phyloP scores from a whole-genome alignment of 2,113 vertebrate species.

The Oreochromis tanganicae region DNA sequence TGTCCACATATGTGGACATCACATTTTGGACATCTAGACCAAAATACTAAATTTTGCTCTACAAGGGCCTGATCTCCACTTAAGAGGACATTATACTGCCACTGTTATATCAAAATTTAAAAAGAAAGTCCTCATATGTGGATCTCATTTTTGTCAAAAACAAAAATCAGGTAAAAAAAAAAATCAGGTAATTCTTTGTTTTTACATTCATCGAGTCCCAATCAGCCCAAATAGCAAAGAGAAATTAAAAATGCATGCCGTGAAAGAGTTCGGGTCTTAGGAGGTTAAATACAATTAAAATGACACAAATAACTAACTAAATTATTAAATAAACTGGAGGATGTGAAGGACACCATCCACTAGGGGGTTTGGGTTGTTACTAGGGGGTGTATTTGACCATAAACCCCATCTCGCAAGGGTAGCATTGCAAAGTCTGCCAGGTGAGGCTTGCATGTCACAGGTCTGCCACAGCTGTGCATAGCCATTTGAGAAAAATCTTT shows the following conservation, averaged over 20 bases:
- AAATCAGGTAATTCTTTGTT: background rate
- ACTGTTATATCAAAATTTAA: background rate
- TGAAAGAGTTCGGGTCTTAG: background rate
- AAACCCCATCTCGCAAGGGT: background rate
- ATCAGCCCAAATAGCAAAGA: background rate
- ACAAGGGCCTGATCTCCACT: background rate
- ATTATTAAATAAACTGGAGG: background rate
- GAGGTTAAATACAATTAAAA: background rate
- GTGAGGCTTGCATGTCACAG: background rate
- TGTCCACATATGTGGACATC: too few species aligned
- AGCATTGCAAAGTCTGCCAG: background rate
- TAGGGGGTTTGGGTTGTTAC: background rate
- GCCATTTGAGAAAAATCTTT: background rate
- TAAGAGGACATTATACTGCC: background rate
- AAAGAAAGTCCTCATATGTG: background rate
- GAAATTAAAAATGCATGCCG: background rate
- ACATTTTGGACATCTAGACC: background rate
- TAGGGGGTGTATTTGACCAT: background rate
- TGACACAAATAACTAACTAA: background rate
- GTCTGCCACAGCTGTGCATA: background rate
- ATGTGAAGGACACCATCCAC: background rate
- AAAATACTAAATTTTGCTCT: background rate
- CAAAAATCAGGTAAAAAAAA: background rate
- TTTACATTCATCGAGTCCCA: background rate
- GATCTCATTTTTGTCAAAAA: background rate